A percentile compares a stretch with the other conserved stretches of the same genome.
These are phyloP conservation scores for Neodon shergylaensis DNA, from an alignment of 2,113 vertebrate species.

Conservation along the genomic window DNA sequence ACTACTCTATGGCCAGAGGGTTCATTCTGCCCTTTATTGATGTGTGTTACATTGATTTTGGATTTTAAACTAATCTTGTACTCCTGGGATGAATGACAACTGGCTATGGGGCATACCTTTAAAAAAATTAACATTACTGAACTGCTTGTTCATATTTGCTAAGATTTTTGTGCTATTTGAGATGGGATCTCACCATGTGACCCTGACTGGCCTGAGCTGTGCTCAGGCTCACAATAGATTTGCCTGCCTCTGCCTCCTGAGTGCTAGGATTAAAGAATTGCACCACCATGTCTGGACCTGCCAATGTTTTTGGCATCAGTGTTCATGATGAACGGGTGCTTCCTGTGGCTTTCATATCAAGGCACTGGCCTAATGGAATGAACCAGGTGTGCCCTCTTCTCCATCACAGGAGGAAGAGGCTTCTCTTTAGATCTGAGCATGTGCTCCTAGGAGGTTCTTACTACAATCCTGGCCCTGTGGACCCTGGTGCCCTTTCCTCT, in stretches of 20 bases:
- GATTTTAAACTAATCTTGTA: constrained; percentile 26
- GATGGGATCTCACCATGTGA: neutral
- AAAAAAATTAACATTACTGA: neutral
- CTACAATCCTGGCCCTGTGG: neutral
- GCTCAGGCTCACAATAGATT: neutral
- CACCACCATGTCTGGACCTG: neutral
- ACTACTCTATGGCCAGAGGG: neutral
- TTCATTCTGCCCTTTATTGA: neutral
- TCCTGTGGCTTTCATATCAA: neutral
- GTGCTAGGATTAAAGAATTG: neutral
- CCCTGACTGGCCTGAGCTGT: neutral
- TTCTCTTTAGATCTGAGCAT: neutral
- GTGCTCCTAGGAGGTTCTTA: neutral
- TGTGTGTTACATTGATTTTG: neutral
- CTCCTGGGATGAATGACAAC: neutral
- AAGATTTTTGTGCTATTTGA: neutral
- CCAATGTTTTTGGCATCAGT: neutral
- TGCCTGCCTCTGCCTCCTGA: neutral
- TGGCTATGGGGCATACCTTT: neutral
- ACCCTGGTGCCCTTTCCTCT: neutral
- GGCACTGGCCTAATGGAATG: neutral
- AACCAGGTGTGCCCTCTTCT: neutral
- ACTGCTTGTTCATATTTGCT: constrained; percentile 21
- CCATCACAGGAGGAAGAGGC: neutral
- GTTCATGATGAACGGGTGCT: neutral